Evolutionary conservation across 30 jellyfish, hydroid and myxozoan species (phyloP), one percentile per base, ranked within the genome.

Genomic region (Chrysaora quinquecirrha): DNA sequence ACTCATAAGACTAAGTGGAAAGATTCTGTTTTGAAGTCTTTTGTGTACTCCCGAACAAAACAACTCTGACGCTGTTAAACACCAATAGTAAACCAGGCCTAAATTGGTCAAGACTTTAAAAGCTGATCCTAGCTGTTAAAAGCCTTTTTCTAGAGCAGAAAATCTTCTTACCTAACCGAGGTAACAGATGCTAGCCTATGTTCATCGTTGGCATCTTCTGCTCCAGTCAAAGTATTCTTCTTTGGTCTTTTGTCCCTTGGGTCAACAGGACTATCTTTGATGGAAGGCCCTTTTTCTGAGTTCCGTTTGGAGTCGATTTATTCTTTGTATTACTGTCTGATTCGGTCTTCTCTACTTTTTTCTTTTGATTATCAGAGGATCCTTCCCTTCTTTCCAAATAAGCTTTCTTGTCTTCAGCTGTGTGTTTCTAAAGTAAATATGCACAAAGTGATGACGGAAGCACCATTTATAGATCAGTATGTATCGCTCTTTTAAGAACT

Each of bases 361-460:
- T 80, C 56, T 52, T 56, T 50, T 22, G 58, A 23, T 80, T 73
- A 30, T 80, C 90, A 11, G 90, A 50, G 3, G 52, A 27, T 14
- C 63, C 69, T 46, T 63, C 83, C 34, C 90, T 30, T 64, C 90
- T 65, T 35, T 80, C 90, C 76, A 80, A 25, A 54, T 80, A 80
- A 9, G 90, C 56, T 4, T 38, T 80, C 65, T 80, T 79, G 43
- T 80, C 90, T 32, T 80, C 90, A 16, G 83, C 76, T 1, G 90
- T 80, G 30, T 50, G 90, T 64, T 70, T 47, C 90, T 80, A n/a
- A 18, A 30, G 24, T 6, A 54, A 7, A 46, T n/a, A n/a, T n/a
- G n/a, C n/a, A n/a, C n/a, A n/a, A n/a, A n/a, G n/a, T n/a, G n/a
- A n/a, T n/a, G n/a, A n/a, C n/a, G n/a, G n/a, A n/a, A n/a, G n/a